These are phyloP conservation scores for Lindbergichthys nudifrons DNA, from an alignment of 2,797 vertebrate genomes.

Conservation along the genomic window DNA sequence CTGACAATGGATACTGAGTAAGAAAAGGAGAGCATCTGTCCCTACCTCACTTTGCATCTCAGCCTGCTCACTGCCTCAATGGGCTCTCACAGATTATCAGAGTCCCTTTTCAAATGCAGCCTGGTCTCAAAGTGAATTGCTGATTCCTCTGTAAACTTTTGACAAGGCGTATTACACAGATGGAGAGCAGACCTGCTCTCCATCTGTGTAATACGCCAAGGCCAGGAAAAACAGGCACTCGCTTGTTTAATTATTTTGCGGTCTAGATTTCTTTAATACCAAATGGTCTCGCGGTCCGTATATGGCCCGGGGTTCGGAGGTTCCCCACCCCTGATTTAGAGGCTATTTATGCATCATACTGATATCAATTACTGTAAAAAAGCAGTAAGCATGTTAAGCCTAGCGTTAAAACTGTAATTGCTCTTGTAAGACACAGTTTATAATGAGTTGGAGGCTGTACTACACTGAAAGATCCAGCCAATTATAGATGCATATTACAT, in stretches of 20 bases:
- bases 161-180: conserved; percentile 79
- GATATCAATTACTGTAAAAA: conserved; percentile 13
- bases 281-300: too few species aligned
- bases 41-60: conserved; percentile 54
- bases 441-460: conserved; percentile 27
- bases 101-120: conserved; percentile 54
- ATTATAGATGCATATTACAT: conserved; percentile 25
- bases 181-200: conserved; percentile 51
- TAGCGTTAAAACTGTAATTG: not conserved
- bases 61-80: conserved; percentile 50
- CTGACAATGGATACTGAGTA: conserved; percentile 44
- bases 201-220: too few species aligned
- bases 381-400: conserved; percentile 8
- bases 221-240: too few species aligned
- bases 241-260: too few species aligned
- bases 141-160: conserved; percentile 76
- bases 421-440: conserved; percentile 20
- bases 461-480: conserved; percentile 12
- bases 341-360: not conserved
- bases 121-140: conserved; percentile 64
- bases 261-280: too few species aligned
- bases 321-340: not conserved
- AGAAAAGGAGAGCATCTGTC: conserved; percentile 49
- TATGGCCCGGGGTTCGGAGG: too few species aligned
- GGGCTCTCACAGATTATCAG: conserved; percentile 64